Percentiles rank a stretch among this genome's conserved stretches.
Conservation (phyloP, 1,140 invertebrate species). For the Zaprionus davidi region DNA sequence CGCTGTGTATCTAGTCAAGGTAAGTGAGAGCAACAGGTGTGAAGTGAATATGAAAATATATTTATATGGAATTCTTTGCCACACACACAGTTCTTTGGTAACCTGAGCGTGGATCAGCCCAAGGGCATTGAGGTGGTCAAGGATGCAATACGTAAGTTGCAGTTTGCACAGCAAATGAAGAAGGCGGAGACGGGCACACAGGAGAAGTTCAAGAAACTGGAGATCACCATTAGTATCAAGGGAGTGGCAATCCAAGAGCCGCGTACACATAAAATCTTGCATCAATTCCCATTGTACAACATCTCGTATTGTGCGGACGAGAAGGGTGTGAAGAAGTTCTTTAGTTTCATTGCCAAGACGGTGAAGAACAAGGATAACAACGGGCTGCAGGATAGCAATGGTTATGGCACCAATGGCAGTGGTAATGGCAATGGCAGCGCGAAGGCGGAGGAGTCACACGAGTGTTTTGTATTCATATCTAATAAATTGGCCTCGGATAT, state of each 20-base stretch:
- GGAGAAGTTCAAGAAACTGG: slow-evolving; percentile 96
- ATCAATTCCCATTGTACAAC: slow-evolving; percentile 98
- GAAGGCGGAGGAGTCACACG: slow-evolving; percentile 90
- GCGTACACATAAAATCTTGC: slow-evolving; percentile 90
- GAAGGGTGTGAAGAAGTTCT: slow-evolving; percentile 98
- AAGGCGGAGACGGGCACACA: slow-evolving; percentile 92
- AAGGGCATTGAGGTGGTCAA: slow-evolving; percentile 99
- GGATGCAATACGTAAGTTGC: slow-evolving; percentile 96
- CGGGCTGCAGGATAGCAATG: slow-evolving; percentile 57
- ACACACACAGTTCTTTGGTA: slow-evolving; percentile 92
- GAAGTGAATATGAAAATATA: slow-evolving; percentile 22
- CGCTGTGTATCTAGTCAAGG: slow-evolving; percentile 98
- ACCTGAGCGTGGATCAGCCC: slow-evolving; percentile 95
- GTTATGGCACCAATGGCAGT: slow-evolving; percentile 53
- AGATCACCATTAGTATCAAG: slow-evolving; percentile 96
- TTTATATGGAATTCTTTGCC: slow-evolving; percentile 3
- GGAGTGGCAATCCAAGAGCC: slow-evolving; percentile 96
- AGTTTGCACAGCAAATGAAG: slow-evolving; percentile 96
- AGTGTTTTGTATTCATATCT: slow-evolving; percentile 98
- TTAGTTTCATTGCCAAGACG: slow-evolving; percentile 98
- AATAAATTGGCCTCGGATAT: slow-evolving; percentile 98
- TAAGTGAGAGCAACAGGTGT: slow-evolving; percentile 84
- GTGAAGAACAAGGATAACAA: slow-evolving; percentile 85
- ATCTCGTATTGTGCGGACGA: slow-evolving; percentile 99
- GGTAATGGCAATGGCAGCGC: slow-evolving; percentile 41